Base-by-base conservation (phyloP, 2,113 vertebrate genomes). In the Catharus fuscescens region DNA sequence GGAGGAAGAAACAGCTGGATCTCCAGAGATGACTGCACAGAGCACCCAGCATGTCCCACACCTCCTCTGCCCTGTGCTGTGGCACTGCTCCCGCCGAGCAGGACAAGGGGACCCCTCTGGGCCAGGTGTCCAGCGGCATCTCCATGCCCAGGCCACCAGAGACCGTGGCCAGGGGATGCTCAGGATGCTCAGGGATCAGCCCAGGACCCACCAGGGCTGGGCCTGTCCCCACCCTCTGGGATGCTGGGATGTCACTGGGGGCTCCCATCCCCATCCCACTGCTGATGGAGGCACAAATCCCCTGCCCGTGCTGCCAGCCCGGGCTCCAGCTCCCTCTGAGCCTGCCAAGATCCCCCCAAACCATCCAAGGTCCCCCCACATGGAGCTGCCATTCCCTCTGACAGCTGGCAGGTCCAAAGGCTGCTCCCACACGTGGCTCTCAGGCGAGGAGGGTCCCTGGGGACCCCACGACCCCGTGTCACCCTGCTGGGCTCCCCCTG, bases 251-350 rank as follows among this genome's bases (percentile, higher is more conserved):
- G 40, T 26, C 12, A 0, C 31, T 25, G 64, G 28, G 57, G 24
- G 5, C 62, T n/a, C 61, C 74, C 0, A 0, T 17, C 50, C 24
- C 29, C 13, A 0, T 21, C 38, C 45, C 14, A 1, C 6, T 47
- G 38, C 70, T 17, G 6, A 95, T 94, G 52, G 97, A 97, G 8
- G 78, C 34, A 80, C 61, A 70, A 97, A 50, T 14, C 96, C 96
- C 45, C 90, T 29, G 50, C 97, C 98, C 95, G 47, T 85, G 91
- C 18, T 81, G 73, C 93, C 98, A 96, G 45, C 97, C 97, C 10
- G 90, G 92, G 72, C 94, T 52, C 45, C 93, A 92, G 56, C 74
- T 80, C 17, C 65, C 16, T 95, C 42, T 88, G 86, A 20, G 88
- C 89, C 92, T 97, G 94, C 79, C 48, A 92, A 86, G 88, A 95